phyloP scores from a whole-genome alignment of 2,797 vertebrate species.

The Pampus argenteus region DNA sequence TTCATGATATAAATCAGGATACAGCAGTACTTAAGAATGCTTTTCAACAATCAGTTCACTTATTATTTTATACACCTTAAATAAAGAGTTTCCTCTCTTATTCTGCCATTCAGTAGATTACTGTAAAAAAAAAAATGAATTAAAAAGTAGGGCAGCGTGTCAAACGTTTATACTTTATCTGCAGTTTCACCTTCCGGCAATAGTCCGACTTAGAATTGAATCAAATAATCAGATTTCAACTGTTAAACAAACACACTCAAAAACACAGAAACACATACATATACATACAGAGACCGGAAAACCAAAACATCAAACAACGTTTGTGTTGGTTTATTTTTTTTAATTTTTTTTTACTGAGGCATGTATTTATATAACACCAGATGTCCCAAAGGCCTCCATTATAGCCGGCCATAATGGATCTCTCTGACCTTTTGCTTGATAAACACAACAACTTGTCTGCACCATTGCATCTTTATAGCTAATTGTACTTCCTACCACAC shows the following conservation, averaged over 20 bases:
- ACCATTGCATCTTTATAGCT: conserved; percentile 41
- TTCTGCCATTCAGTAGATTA: not conserved
- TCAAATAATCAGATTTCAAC: conserved; percentile 60
- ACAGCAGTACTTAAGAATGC: not conserved
- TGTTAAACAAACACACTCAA: conserved; percentile 61
- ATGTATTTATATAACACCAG: conserved; percentile 53
- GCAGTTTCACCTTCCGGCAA: conserved; percentile 40
- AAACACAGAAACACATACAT: conserved; percentile 13
- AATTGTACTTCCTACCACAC: conserved; percentile 54
- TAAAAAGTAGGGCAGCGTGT: conserved; percentile 52
- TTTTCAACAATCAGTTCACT: not conserved
- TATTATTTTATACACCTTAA: not conserved
- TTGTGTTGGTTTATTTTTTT: conserved; percentile 59
- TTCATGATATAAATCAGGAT: conserved; percentile 12
- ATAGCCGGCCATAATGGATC: conserved; percentile 26
- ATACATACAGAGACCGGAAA: conserved; percentile 30
- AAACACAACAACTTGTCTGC: conserved; percentile 37
- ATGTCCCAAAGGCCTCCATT: conserved; percentile 54
- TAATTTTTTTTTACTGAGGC: conserved; percentile 46
- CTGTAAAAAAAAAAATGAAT: conserved; percentile 1
- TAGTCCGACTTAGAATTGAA: conserved; percentile 40
- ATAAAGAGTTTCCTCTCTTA: not conserved
- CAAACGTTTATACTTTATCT: conserved; percentile 43
- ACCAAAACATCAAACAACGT: conserved; percentile 67
- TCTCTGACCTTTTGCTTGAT: conserved; percentile 29